A percentile compares a stretch with the other conserved stretches of the same genome.
These are phyloP conservation scores for Cacoxenus indagator DNA, from an alignment of 2,888 invertebrate species.

Conservation along the genomic window DNA sequence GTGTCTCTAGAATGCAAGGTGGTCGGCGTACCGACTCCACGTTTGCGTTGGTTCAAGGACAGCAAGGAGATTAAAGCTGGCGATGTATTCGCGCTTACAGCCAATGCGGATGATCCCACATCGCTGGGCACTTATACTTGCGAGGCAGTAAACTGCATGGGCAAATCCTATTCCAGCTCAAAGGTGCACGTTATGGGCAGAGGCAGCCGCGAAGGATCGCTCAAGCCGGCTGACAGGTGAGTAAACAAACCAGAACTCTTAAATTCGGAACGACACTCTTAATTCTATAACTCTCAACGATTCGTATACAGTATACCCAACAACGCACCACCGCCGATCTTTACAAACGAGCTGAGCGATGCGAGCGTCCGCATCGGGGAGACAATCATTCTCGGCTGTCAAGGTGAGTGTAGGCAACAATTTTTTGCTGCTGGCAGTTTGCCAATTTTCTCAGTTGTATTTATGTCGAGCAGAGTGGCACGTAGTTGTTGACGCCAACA, in stretches of 20 bases:
- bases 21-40: constrained; percentile 89
- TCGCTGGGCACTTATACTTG: constrained; percentile 90
- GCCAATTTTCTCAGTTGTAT: constrained; percentile 34
- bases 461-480: constrained; percentile 29
- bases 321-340: constrained; percentile 79
- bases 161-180: constrained; percentile 84
- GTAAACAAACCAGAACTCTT: constrained; percentile 21
- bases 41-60: constrained; percentile 85
- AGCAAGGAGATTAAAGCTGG: constrained; percentile 90
- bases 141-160: constrained; percentile 91
- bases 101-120: constrained; percentile 86
- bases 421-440: constrained; percentile 14
- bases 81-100: constrained; percentile 89
- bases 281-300: constrained; percentile 16
- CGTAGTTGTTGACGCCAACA: constrained; percentile 8
- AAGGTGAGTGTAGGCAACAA: constrained; percentile 73
- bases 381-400: constrained; percentile 80
- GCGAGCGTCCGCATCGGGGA: constrained; percentile 85
- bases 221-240: constrained; percentile 79
- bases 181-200: constrained; percentile 85
- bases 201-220: constrained; percentile 79
- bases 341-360: constrained; percentile 81
- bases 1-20: constrained; percentile 94
- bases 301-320: constrained; percentile 53
- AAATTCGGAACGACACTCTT: not conserved